These are phyloP conservation scores for Microtus montanus DNA, from an alignment of 2,113 vertebrate species.

Conservation along the genomic window DNA sequence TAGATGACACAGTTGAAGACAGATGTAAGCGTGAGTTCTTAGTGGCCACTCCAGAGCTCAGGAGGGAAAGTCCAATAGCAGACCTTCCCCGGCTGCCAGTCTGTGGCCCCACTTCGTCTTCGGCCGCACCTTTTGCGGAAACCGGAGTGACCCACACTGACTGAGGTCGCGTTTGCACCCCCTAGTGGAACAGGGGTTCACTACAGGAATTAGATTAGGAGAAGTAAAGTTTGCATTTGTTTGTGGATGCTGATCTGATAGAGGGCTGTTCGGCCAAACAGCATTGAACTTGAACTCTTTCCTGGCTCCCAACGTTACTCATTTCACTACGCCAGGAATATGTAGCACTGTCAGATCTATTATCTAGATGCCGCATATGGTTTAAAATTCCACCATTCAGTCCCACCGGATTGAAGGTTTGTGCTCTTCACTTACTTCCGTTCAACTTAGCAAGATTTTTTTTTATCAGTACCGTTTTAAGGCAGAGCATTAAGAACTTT, in stretches of 20 bases:
- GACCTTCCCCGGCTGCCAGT: background rate
- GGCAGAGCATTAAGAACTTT: background rate
- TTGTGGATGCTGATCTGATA: background rate
- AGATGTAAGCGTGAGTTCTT: background rate
- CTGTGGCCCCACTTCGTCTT: background rate
- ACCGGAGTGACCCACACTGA: background rate
- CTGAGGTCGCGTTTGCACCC: background rate
- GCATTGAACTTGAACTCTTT: background rate
- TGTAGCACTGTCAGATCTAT: too few species aligned
- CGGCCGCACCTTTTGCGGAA: background rate
- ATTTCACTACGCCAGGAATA: background rate
- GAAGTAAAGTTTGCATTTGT: background rate
- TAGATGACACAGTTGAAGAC: background rate
- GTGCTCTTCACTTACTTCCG: background rate
- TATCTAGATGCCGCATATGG: background rate
- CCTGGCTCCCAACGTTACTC: background rate
- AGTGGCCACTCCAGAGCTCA: background rate
- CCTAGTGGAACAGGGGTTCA: background rate
- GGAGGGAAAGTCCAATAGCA: background rate
- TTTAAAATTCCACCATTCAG: background rate
- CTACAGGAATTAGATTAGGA: background rate
- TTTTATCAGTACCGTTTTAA: background rate
- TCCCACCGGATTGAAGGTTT: background rate
- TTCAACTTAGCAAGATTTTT: background rate
- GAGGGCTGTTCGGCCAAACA: background rate